These are phyloP conservation scores for Himalopsyche anomala DNA, from an alignment of 2,888 invertebrate genomes.

Conservation along the genomic window DNA sequence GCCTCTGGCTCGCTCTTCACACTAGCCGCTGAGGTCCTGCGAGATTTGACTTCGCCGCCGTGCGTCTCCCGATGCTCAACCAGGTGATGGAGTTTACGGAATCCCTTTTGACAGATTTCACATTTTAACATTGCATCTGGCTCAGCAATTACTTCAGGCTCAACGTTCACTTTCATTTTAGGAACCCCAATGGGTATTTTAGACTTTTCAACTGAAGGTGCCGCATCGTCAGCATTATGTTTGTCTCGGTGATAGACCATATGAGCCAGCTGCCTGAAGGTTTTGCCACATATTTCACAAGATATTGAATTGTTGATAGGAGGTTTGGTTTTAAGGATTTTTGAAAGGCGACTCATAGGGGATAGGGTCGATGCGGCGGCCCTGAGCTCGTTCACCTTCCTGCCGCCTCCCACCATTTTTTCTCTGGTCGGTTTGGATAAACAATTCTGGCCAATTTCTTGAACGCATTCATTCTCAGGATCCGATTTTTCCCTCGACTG, in stretches of 20 bases:
- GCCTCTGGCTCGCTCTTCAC: constrained; percentile 62
- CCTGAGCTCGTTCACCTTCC: constrained; percentile 28
- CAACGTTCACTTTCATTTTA: constrained; percentile 69
- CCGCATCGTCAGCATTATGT: constrained; percentile 48
- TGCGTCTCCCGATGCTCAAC: constrained; percentile 72
- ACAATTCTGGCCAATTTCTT: neutral
- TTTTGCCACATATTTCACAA: constrained; percentile 75
- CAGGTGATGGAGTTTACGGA: constrained; percentile 74
- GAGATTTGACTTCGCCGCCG: constrained; percentile 60
- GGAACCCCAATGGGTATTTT: constrained; percentile 4
- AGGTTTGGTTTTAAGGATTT: constrained; percentile 66
- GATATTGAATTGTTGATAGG: constrained; percentile 66
- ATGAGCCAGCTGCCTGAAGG: constrained; percentile 74
- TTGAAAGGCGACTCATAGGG: constrained; percentile 68
- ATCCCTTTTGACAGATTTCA: constrained; percentile 75
- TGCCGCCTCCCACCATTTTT: constrained; percentile 49
- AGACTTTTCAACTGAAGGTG: neutral
- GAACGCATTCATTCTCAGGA: neutral
- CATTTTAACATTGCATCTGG: constrained; percentile 70
- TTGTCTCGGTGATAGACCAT: constrained; percentile 71
- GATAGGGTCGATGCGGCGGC: constrained; percentile 43
- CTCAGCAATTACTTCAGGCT: constrained; percentile 66
- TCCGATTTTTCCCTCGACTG: neutral
- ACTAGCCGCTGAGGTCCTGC: constrained; percentile 60
- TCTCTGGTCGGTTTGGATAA: constrained; percentile 50